Evolutionary conservation across 1,140 invertebrate species (phyloP), one percentile per base, ranked within the genome.

Genomic region (Drosophila repleta): DNA sequence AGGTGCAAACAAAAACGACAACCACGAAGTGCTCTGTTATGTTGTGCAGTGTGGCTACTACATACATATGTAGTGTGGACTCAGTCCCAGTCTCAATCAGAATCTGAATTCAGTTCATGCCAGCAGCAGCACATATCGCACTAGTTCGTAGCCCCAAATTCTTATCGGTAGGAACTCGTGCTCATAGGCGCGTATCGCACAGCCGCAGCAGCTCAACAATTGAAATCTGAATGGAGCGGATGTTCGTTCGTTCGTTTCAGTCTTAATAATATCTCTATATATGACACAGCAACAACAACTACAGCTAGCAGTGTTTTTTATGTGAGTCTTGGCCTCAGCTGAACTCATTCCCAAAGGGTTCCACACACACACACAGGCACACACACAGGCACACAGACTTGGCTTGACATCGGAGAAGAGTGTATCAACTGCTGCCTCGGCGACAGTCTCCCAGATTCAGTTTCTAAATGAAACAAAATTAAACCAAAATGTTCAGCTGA

Each of bases 61-160:
- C n/a, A n/a, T n/a, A n/a, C n/a, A n/a, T n/a, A 18, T 24, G 2
- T 21, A 2, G 17, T 53, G 32, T 53, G 18, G 0, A 15, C 26
- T 35, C 26, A 0, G 15, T 32, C 10, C 4, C 52, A 39, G 41
- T 51, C 35, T 41, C 48, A 51, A 24, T 51, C 26, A 11, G 57
- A 41, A 39, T 49, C 41, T 20, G 17, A 51, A 45, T 45, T 45
- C 55, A 57, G 45, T 49, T 64, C 60, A 70, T 37, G 61, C 49
- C 35, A 43, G 35, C 55, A 43, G 35, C 55, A 35, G 8, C 32
- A 35, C 32, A 74, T 67, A 62, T 69, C 66, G 51, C 71, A 60
- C 37, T 73, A 85, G 81, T 87, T 85, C 82, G 70, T 87, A 89
- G 84, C 79, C 84, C 84, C 84, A 88, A 88, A 88, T 88, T 89